phyloP scores from a whole-genome alignment of 2,113 vertebrate species.

The Pachypanchax playfairii region DNA sequence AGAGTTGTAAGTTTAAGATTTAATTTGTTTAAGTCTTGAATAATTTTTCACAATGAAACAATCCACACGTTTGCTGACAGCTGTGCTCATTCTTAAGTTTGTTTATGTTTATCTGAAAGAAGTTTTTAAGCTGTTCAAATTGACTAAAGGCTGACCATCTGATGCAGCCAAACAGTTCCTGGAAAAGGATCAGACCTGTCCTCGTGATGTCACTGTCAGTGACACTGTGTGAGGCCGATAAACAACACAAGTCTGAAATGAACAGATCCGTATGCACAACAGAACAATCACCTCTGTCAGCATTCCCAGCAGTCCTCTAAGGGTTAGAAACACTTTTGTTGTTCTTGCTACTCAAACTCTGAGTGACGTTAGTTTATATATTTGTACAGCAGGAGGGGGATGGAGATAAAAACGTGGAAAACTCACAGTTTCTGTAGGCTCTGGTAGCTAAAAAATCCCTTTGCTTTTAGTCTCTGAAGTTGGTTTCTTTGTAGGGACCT shows the following conservation, averaged over 20 bases:
- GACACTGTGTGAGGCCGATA: slow-evolving; percentile 38
- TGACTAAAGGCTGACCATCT: background rate
- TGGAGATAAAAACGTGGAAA: background rate
- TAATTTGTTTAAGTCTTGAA: background rate
- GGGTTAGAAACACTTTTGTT: background rate
- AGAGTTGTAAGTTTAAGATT: too few relatives aligned
- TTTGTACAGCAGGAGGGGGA: background rate
- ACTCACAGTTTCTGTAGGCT: slow-evolving; percentile 92
- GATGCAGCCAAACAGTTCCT: slow-evolving; percentile 10
- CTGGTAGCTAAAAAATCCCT: slow-evolving; percentile 85
- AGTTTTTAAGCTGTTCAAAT: slow-evolving; percentile 8
- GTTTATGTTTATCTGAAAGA: background rate
- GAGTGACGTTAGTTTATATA: background rate
- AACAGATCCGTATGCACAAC: slow-evolving; percentile 11
- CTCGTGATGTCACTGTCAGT: background rate
- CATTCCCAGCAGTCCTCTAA: slow-evolving; percentile 2
- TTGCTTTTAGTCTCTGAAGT: slow-evolving; percentile 83
- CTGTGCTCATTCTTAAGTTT: slow-evolving; percentile 12
- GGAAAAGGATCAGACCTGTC: slow-evolving; percentile 8
- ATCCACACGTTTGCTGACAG: background rate
- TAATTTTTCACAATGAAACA: background rate
- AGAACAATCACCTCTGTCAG: slow-evolving; percentile 20
- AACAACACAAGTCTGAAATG: background rate
- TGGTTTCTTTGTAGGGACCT: slow-evolving; percentile 91
- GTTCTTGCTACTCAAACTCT: background rate